Base-by-base conservation (phyloP, 2,113 vertebrate species). In the Salvelinus alpinus region DNA sequence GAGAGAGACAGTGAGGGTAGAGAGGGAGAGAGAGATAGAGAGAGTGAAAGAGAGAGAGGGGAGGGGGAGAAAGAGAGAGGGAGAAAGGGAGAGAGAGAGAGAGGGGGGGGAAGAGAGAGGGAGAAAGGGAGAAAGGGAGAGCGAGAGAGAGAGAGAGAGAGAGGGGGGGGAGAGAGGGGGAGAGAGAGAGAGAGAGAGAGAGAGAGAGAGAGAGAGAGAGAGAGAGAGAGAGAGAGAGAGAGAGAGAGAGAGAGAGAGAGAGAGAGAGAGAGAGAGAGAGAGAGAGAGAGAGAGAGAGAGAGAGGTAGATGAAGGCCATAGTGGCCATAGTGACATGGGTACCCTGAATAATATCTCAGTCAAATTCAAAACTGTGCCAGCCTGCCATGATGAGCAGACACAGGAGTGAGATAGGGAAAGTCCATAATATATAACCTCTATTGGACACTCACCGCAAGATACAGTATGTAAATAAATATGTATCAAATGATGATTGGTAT, bases 341-440 rank as follows among this genome's bases (percentile, higher is more conserved):
- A 34, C 34, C 3, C 62, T 5, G 8, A 70, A 82, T 72, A 67
- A 82, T 84, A 83, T 80, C 73, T 77, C 27, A 8, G 65, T 68
- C 51, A n/a, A 13, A 29, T 29, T 27, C 64, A 20, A 27, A 5
- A 67, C 7, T 9, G 47, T 84, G 79, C 83, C 83, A 88, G 72
- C 64, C 18, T 75, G 47, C 34, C 82, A 44, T 86, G 82, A 84
- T 85, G 78, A 82, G 57, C 48, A 72, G 78, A 82, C 73, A 78
- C 68, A 82, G 64, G 78, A 75, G 69, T 62, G 54, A 80, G 78
- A 64, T 71, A 72, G 70, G 89, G 84, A 88, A 91, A 87, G 89
- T 78, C 24, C 44, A 38, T 64, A 18, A 24, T 25, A 70, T 71
- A 38, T 77, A 34, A n/a, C 25, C 71, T 24, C 20, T 13, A 73